Evolutionary conservation across 2,797 vertebrate species (phyloP), one percentile per base, ranked within the genome.

Genomic region (Danio albolineatus): DNA sequence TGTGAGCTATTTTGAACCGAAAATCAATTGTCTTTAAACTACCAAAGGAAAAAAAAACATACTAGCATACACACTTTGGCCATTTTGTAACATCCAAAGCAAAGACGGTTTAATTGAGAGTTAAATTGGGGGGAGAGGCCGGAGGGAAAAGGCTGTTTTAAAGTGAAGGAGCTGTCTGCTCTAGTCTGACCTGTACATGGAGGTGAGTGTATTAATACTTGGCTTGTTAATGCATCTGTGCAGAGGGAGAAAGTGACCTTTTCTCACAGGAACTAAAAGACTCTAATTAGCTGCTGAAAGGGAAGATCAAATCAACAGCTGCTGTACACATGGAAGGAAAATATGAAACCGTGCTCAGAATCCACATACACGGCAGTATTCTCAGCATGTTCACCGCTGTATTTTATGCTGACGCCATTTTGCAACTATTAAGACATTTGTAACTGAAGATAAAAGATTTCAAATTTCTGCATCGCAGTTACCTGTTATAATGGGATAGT

Each of bases 271-370:
- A 77, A 82, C 73, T 49, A 78, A 80, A 77, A 83, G 76, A 76
- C 71, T 85, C 53, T 87, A 88, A 88, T 86, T 85, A 88, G 81
- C 77, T 62, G 70, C 77, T 79, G 72, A 78, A 82, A 79, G 67
- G 14, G 39, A 78, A 73, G 65, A 74, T 71, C 67, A 74, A 69
- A 61, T 72, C 79, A 78, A 61, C 75, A 82, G 70, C 57, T 66
- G 64, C 66, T 81, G 57, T 43, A 82, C 70, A 77, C 66, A 79
- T 38, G 41, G 41, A 73, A 19, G 41, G 46, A 73, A 73, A 79
- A 79, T 65, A 44, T 61, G 17, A 78, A 51, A 13, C 46, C 46
- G 4, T 51, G 65, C 54, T 70, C 65, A 49, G 56, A 78, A 60
- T 78, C 13, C n/a, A 60, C 36, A 69, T 53, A 51, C 7, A 73